These are phyloP conservation scores for Ichneumoninae sp. DNA, from an alignment of 2,888 invertebrate genomes.

Conservation along the genomic window DNA sequence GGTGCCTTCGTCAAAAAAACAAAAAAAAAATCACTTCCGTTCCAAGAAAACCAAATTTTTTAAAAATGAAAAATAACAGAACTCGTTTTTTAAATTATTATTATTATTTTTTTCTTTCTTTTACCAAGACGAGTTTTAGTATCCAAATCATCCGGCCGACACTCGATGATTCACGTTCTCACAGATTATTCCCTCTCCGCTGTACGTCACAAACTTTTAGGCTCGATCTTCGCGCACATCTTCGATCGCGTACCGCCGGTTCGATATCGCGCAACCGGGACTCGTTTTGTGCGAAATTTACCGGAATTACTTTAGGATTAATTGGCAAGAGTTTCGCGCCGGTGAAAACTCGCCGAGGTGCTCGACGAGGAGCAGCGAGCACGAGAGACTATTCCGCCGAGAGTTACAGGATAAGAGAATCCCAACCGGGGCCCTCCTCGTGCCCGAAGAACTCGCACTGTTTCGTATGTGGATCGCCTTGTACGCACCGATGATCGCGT, in stretches of 20 bases:
- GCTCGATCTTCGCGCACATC: slow-evolving; percentile 51
- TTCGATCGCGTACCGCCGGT: slow-evolving; percentile 9
- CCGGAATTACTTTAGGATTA: slow-evolving; percentile 1
- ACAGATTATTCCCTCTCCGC: slow-evolving; percentile 24
- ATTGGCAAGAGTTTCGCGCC: slow-evolving; percentile 9
- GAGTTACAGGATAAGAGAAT: slow-evolving; percentile 70
- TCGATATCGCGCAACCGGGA: background rate
- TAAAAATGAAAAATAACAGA: background rate
- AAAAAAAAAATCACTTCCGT: background rate
- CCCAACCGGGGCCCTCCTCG: slow-evolving; percentile 66
- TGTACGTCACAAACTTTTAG: slow-evolving; percentile 44
- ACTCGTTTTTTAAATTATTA: background rate
- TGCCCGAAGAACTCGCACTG: slow-evolving; percentile 82
- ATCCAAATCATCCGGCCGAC: slow-evolving; percentile 82
- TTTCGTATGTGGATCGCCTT: slow-evolving; percentile 84
- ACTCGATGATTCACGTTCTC: slow-evolving; percentile 50
- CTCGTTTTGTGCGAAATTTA: background rate
- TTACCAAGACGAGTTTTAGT: slow-evolving; percentile 82
- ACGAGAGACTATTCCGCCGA: slow-evolving; percentile 66
- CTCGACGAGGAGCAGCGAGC: slow-evolving; percentile 62
- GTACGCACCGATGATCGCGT: slow-evolving; percentile 82
- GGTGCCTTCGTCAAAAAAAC: background rate
- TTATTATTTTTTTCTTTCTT: slow-evolving; percentile 33
- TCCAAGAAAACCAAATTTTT: background rate
- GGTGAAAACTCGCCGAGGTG: slow-evolving; percentile 50